Conservation (phyloP, 92 coral and sea anemone species). For the Porites divaricata region DNA sequence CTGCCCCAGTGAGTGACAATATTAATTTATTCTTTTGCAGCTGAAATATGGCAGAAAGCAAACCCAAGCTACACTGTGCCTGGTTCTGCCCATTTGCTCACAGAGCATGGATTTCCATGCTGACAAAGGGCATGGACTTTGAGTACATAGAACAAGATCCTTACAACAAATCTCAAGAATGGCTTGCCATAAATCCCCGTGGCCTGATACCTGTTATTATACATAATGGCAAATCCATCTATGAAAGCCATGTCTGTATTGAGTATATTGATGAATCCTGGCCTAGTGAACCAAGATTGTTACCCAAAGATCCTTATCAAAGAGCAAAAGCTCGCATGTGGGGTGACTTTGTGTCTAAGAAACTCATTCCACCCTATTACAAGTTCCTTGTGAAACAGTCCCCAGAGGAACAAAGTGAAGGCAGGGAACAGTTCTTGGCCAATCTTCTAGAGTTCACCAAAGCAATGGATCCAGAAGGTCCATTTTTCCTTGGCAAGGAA, state of each 20-base stretch:
- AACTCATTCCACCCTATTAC: constrained; percentile 66
- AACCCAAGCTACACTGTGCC: constrained; percentile 71
- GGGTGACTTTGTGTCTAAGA: constrained; percentile 81
- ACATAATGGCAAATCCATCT: constrained; percentile 61
- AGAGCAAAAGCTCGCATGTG: constrained; percentile 84
- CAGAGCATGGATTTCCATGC: constrained; percentile 80
- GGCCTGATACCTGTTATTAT: constrained; percentile 74
- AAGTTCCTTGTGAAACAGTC: constrained; percentile 59
- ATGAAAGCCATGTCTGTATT: constrained; percentile 78
- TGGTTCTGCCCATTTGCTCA: constrained; percentile 91
- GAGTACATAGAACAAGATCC: constrained; percentile 85
- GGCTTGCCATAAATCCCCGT: constrained; percentile 78
- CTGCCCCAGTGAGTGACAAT: not conserved
- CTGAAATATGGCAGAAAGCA: constrained; percentile 24
- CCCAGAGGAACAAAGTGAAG: constrained; percentile 60
- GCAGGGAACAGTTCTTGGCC: constrained; percentile 56
- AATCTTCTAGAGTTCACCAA: constrained; percentile 55
- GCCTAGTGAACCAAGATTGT: constrained; percentile 45
- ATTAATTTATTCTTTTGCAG: not conserved
- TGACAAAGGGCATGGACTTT: constrained; percentile 76
- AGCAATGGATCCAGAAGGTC: constrained; percentile 73
- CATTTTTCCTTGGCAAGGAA: constrained; percentile 69
- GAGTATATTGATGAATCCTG: constrained; percentile 81
- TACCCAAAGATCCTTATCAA: constrained; percentile 73
- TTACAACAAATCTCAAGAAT: constrained; percentile 80